Percentiles rank a stretch among this genome's conserved stretches.
Evolutionary conservation across 2,888 invertebrate genomes (phyloP).

Genomic region (Cylloceria caligata): DNA sequence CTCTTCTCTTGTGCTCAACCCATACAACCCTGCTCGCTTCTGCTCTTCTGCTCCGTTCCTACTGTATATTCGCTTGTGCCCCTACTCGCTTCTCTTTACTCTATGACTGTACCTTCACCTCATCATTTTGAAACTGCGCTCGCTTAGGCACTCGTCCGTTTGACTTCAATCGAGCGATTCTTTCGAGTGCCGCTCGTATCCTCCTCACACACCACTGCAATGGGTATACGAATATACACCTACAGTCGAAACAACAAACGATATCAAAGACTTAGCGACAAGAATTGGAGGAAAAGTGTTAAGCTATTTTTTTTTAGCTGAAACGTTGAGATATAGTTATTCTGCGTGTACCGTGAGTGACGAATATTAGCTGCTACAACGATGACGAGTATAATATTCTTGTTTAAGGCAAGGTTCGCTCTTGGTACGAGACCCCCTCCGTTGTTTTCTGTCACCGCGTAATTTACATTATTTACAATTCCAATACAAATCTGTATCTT

Average conservation of each 20-base stretch:
- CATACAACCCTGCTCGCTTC: conserved; percentile 25
- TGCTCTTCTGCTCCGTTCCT: conserved; percentile 11
- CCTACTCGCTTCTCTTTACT: conserved; percentile 17
- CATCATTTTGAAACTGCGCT: conserved; percentile 57
- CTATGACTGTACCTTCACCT: conserved; percentile 33
- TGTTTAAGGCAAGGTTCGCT: no score
- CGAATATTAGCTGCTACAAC: no score
- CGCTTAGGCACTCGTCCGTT: conserved; percentile 56
- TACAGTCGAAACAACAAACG: not conserved
- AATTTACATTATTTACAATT: not conserved
- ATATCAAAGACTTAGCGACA: not conserved
- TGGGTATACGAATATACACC: not conserved
- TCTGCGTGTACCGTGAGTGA: no score
- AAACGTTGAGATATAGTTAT: not conserved
- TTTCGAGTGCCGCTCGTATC: conserved; percentile 30
- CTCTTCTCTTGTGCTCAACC: not conserved
- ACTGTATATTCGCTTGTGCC: conserved; percentile 26
- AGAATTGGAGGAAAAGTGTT: not conserved
- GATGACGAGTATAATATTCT: no score
- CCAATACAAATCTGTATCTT: no score
- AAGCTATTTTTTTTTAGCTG: not conserved
- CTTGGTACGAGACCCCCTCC: no score
- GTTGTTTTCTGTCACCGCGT: not conserved
- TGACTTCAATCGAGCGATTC: conserved; percentile 61
- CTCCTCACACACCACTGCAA: not conserved